These are phyloP conservation scores for Chanos chanos DNA, from an alignment of 2,797 vertebrate genomes.

Conservation along the genomic window DNA sequence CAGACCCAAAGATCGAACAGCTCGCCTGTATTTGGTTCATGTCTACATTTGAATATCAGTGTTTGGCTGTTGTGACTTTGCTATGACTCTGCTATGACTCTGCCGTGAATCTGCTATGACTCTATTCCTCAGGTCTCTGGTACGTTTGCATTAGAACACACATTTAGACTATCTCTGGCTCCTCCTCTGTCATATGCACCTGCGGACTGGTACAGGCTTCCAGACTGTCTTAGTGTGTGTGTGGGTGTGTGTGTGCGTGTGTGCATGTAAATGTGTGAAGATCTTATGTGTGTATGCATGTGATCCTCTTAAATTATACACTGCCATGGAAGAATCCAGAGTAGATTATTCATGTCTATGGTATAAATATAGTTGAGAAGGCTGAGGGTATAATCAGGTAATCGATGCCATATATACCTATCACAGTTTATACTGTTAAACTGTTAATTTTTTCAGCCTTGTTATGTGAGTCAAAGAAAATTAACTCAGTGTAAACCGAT, in stretches of 20 bases:
- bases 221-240: background rate
- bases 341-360: background rate
- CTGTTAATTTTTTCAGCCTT: background rate
- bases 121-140: too few species aligned
- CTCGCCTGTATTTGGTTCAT: too few species aligned
- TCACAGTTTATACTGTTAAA: background rate
- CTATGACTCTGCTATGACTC: too few species aligned
- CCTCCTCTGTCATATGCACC: too few species aligned
- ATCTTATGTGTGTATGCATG: background rate
- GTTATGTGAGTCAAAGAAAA: too few species aligned
- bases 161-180: too few species aligned
- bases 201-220: background rate
- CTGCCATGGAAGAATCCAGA: background rate
- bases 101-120: too few species aligned
- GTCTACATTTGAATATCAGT: too few species aligned
- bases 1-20: too few species aligned
- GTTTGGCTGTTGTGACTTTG: too few species aligned
- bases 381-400: background rate
- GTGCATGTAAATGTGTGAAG: background rate
- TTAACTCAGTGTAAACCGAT: background rate
- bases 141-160: background rate
- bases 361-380: slow-evolving; percentile 1
- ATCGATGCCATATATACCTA: too few species aligned
- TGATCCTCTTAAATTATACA: slow-evolving; percentile 4
- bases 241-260: background rate